Conservation (phyloP, 1,140 invertebrate species). For the Drosophila ogumai region DNA sequence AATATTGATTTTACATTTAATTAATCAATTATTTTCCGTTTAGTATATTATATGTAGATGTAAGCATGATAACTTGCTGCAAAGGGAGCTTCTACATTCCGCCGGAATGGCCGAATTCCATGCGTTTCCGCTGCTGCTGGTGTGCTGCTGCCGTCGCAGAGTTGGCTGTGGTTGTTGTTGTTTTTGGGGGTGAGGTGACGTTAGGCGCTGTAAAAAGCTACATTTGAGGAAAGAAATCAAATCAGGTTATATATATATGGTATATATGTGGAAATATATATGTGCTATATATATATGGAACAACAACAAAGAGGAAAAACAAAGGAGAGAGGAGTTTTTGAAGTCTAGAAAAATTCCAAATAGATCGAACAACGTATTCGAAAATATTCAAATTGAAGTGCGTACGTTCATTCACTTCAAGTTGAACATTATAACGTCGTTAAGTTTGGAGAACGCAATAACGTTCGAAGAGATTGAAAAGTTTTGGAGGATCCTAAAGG, state of each 20-base stretch:
- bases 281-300: constrained; percentile 41
- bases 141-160: constrained; percentile 29
- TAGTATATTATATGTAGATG: constrained; percentile 49
- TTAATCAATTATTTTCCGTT: constrained; percentile 65
- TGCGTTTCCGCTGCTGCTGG: constrained; percentile 27
- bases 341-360: constrained; percentile 44
- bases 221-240: constrained; percentile 82
- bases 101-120: constrained; percentile 37
- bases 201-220: constrained; percentile 76
- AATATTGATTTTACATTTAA: constrained; percentile 65
- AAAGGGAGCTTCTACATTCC: constrained; percentile 59
- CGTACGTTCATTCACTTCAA: constrained; percentile 45
- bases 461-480: constrained; percentile 37
- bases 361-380: constrained; percentile 27
- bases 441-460: constrained; percentile 25
- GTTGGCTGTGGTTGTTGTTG: constrained; percentile 43
- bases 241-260: constrained; percentile 74
- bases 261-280: constrained; percentile 59
- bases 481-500: constrained; percentile 17
- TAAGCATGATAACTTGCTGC: constrained; percentile 57
- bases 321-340: constrained; percentile 31
- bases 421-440: constrained; percentile 57
- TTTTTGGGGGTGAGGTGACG: constrained; percentile 49
- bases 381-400: constrained; percentile 69
- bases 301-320: constrained; percentile 57